These are phyloP conservation scores for Mellilla xanthometata DNA, from an alignment of 2,888 invertebrate genomes.

Conservation along the genomic window DNA sequence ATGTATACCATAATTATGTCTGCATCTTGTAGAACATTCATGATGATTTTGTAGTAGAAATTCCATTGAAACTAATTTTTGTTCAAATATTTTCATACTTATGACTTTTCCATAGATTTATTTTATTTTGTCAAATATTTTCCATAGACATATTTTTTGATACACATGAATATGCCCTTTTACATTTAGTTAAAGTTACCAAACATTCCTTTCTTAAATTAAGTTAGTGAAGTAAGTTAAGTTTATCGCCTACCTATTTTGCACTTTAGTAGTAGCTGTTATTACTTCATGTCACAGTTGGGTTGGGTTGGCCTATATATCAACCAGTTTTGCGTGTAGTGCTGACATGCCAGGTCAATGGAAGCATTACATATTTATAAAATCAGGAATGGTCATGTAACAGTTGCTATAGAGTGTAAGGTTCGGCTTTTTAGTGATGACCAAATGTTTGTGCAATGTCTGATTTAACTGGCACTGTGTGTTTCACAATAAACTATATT, in stretches of 20 bases:
- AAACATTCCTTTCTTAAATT: constrained; percentile 21
- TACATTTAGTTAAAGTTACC: neutral
- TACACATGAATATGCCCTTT: too few relatives aligned
- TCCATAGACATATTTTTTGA: too few relatives aligned
- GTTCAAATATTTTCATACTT: too few relatives aligned
- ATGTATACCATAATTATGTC: too few relatives aligned
- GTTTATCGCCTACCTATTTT: neutral
- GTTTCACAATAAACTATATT: constrained; percentile 11
- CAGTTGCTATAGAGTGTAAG: constrained; percentile 7
- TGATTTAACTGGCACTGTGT: constrained; percentile 7
- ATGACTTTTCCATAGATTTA: too few relatives aligned
- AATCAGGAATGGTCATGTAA: constrained; percentile 10
- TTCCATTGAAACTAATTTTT: too few relatives aligned
- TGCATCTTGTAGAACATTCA: too few relatives aligned
- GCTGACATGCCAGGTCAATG: neutral
- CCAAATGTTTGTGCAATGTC: constrained; percentile 11
- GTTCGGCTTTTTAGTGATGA: neutral
- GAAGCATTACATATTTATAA: constrained; percentile 1
- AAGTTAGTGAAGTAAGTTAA: neutral
- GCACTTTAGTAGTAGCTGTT: neutral
- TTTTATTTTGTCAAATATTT: too few relatives aligned
- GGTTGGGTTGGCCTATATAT: constrained; percentile 1
- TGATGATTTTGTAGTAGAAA: too few relatives aligned
- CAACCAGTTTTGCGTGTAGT: constrained; percentile 1
- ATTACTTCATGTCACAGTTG: constrained; percentile 2